Evolutionary conservation across 2,113 vertebrate genomes (phyloP).

Genomic region (Oreochromis tanganicae): DNA sequence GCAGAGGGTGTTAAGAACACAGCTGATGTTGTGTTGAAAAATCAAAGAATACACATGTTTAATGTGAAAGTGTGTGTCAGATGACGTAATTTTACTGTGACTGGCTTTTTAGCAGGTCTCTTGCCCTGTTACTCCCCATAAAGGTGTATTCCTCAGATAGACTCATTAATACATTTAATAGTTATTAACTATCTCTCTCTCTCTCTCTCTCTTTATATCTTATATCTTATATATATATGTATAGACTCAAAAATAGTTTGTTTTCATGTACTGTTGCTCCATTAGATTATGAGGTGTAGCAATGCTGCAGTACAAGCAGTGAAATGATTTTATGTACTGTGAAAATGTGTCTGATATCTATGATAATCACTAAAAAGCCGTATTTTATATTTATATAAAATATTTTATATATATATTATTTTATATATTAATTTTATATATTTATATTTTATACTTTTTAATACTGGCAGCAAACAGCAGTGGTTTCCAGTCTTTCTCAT

Average conservation of each 20-base stretch:
- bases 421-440: no score
- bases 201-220: neutral
- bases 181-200: neutral
- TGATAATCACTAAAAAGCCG: neutral
- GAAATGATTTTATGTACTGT: neutral
- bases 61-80: neutral
- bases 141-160: neutral
- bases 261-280: neutral
- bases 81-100: neutral
- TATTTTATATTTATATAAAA: neutral
- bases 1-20: neutral
- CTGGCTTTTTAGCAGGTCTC: neutral
- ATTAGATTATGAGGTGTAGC: neutral
- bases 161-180: neutral
- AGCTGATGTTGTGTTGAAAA: neutral
- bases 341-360: neutral
- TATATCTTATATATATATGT: rapidly evolving
- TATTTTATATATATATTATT: no score
- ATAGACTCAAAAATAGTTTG: neutral
- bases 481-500: neutral
- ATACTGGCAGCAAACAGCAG: neutral
- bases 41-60: neutral
- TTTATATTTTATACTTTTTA: neutral
- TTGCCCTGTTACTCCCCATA: neutral
- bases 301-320: neutral